Conservation (phyloP, 2,888 invertebrate genomes). For the Sericinus montela region DNA sequence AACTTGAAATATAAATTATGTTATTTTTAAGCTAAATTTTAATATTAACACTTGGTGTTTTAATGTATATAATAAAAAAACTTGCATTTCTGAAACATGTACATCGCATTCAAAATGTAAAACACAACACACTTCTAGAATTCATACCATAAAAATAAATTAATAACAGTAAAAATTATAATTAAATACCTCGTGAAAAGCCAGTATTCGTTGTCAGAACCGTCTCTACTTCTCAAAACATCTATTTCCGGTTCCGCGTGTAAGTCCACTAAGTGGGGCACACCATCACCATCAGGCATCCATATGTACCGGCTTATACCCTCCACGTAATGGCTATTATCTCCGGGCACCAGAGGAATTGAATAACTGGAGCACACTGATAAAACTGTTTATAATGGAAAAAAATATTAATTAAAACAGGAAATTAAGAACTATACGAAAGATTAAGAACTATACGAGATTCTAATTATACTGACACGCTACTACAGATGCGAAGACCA, state of each 20-base stretch:
- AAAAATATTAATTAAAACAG: background rate
- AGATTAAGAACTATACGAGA: background rate
- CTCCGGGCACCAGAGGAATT: constrained; percentile 47
- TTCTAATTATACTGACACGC: constrained; percentile 34
- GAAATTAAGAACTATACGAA: too few relatives aligned
- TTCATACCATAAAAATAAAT: too few relatives aligned
- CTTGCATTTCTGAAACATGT: too few relatives aligned
- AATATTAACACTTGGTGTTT: too few relatives aligned
- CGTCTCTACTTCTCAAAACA: constrained; percentile 37
- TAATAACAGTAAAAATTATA: too few relatives aligned
- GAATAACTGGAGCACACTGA: constrained; percentile 45
- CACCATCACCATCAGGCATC: constrained; percentile 63
- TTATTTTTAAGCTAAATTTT: too few relatives aligned
- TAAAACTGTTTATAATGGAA: too few relatives aligned
- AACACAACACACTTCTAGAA: too few relatives aligned
- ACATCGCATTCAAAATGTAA: too few relatives aligned
- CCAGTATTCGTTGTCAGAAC: constrained; percentile 57
- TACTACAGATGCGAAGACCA: constrained; percentile 33
- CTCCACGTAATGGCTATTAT: constrained; percentile 65
- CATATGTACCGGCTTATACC: constrained; percentile 64
- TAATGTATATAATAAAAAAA: too few relatives aligned
- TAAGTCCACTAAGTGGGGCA: constrained; percentile 53
- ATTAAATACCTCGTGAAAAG: constrained; percentile 44
- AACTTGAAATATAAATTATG: too few relatives aligned
- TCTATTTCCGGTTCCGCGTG: constrained; percentile 38